A percentile compares a stretch with the other conserved stretches of the same genome.
Conservation (phyloP, 2,113 vertebrate genomes). For the Noturus placidus region DNA sequence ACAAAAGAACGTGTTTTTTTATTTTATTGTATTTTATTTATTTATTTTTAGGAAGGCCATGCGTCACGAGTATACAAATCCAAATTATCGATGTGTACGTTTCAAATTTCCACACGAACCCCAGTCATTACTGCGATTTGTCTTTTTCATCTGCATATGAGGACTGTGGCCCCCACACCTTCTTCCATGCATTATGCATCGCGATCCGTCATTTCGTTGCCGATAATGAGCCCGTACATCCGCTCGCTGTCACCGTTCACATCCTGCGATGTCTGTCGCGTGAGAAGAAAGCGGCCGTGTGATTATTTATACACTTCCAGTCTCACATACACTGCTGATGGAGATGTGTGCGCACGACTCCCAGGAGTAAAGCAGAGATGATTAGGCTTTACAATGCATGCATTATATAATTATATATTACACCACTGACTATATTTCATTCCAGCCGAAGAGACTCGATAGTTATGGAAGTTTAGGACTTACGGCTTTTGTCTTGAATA, state of each 20-base stretch:
- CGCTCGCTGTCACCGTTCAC: conserved; percentile 63
- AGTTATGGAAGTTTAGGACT: background rate
- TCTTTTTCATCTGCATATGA: background rate
- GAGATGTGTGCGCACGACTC: conserved; percentile 65
- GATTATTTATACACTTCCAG: conserved; percentile 65
- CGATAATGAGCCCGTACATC: conserved; percentile 68
- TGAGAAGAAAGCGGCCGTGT: conserved; percentile 47
- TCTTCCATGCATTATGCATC: conserved; percentile 33
- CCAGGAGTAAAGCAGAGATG: conserved; percentile 47
- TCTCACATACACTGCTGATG: conserved; percentile 69
- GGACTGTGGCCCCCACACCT: too few species aligned
- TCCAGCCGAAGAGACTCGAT: background rate
- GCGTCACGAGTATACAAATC: background rate
- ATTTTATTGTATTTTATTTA: too few species aligned
- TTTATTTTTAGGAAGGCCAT: background rate
- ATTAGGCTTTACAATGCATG: background rate
- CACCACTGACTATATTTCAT: background rate
- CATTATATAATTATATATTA: too few species aligned
- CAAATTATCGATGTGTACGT: background rate
- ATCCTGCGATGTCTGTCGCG: conserved; percentile 52
- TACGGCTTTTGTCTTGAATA: background rate
- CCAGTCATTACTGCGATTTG: background rate
- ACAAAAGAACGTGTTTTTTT: too few species aligned
- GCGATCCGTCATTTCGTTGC: conserved; percentile 53
- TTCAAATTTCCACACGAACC: background rate